Evolutionary conservation across 2,888 invertebrate genomes (phyloP).

Genomic region (Trissoscelio sp.): DNA sequence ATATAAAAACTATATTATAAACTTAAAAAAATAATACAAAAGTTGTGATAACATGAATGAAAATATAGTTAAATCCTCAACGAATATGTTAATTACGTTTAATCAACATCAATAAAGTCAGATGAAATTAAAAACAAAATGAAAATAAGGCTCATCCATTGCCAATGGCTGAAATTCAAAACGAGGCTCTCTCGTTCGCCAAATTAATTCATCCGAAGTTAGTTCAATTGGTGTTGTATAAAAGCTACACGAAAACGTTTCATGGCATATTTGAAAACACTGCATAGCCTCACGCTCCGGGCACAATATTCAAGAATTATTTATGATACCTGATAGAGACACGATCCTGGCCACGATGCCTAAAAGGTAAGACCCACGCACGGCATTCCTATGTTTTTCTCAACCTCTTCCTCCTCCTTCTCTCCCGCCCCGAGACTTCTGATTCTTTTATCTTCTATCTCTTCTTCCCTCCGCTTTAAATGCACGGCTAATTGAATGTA

Average conservation of each 20-base stretch:
- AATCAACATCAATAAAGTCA: constrained; percentile 15
- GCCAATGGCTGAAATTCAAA: background rate
- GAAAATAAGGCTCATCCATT: background rate
- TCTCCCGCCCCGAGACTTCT: constrained; percentile 69
- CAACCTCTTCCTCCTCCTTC: constrained; percentile 69
- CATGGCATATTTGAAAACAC: constrained; percentile 69
- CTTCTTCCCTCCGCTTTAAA: constrained; percentile 54
- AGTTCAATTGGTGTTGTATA: constrained; percentile 50
- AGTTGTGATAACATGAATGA: no score
- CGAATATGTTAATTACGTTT: constrained; percentile 28
- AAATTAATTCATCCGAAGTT: constrained; percentile 54
- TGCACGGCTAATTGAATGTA: constrained; percentile 67
- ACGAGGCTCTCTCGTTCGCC: constrained; percentile 1
- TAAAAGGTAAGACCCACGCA: constrained; percentile 81
- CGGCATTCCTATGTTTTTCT: constrained; percentile 79
- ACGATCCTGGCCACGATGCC: constrained; percentile 80
- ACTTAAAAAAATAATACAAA: no score
- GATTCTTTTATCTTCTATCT: constrained; percentile 68
- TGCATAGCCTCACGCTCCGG: constrained; percentile 63
- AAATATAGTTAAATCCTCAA: constrained; percentile 12
- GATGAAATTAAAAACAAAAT: background rate
- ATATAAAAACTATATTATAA: no score
- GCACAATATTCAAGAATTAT: constrained; percentile 78
- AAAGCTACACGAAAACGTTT: constrained; percentile 66
- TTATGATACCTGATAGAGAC: constrained; percentile 83